These are phyloP conservation scores for Phylloscopus trochilus DNA, from an alignment of 2,113 vertebrate genomes.

Conservation along the genomic window DNA sequence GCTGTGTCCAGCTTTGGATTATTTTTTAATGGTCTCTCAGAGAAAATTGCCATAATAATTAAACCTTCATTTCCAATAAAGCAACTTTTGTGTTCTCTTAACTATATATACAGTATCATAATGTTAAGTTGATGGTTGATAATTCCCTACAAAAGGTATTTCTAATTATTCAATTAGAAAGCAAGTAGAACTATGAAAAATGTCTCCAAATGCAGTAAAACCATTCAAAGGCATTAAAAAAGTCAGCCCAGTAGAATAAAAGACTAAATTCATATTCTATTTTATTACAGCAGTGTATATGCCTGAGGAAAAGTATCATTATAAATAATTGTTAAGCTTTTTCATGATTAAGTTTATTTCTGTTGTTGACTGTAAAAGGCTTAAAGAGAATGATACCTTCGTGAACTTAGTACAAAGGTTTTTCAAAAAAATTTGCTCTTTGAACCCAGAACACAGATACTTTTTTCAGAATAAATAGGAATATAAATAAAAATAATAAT, in stretches of 20 bases:
- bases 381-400: background rate
- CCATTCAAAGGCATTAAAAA: background rate
- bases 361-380: background rate
- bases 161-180: background rate
- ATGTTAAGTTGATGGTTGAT: background rate
- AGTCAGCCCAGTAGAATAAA: background rate
- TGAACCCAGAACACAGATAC: background rate
- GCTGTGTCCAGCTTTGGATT: background rate
- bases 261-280: background rate
- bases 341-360: background rate
- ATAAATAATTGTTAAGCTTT: background rate
- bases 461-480: background rate
- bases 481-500: background rate
- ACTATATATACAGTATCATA: background rate
- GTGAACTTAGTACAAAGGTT: background rate
- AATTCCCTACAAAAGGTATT: background rate
- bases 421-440: background rate
- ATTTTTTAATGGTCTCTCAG: background rate
- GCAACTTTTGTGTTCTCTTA: background rate
- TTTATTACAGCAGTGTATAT: background rate
- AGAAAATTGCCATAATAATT: background rate
- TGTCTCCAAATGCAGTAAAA: background rate
- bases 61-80: background rate
- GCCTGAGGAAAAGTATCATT: background rate
- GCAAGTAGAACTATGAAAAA: background rate